Conservation (phyloP, 2,888 invertebrate species). For the Rotaria socialis region DNA sequence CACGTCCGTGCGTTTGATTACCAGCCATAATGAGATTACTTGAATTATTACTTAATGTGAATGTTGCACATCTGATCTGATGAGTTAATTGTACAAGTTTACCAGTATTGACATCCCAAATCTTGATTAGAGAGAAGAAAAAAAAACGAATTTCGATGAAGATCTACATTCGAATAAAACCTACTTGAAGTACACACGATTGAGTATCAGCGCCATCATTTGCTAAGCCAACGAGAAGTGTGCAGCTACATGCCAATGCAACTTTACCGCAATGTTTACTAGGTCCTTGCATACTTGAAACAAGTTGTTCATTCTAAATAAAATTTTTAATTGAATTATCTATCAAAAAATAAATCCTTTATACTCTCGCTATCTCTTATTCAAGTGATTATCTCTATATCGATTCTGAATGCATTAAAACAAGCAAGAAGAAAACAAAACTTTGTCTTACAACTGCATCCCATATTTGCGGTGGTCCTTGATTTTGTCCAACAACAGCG, state of each 20-base stretch:
- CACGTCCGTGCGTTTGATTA: constrained; percentile 46
- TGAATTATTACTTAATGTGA: constrained; percentile 43
- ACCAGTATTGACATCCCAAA: constrained; percentile 46
- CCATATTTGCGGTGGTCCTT: constrained; percentile 47
- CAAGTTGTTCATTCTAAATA: constrained; percentile 40
- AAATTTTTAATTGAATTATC: no score
- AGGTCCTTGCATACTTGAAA: constrained; percentile 38
- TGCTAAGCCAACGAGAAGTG: constrained; percentile 45
- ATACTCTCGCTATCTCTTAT: no score
- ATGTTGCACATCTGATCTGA: constrained; percentile 47
- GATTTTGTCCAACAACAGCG: constrained; percentile 45
- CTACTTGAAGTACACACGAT: constrained; percentile 32
- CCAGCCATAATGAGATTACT: constrained; percentile 46
- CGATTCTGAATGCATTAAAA: no score
- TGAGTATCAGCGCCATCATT: constrained; percentile 39
- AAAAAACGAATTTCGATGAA: no score
- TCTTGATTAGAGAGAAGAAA: background rate
- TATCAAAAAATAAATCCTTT: no score
- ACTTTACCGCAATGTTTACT: constrained; percentile 39
- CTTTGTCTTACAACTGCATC: constrained; percentile 34
- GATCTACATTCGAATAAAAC: background rate
- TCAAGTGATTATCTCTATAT: no score
- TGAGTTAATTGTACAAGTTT: constrained; percentile 46
- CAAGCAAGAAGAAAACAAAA: background rate
- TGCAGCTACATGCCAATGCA: constrained; percentile 44